Base-by-base conservation (phyloP, 2,113 vertebrate genomes). In the Sander lucioperca region DNA sequence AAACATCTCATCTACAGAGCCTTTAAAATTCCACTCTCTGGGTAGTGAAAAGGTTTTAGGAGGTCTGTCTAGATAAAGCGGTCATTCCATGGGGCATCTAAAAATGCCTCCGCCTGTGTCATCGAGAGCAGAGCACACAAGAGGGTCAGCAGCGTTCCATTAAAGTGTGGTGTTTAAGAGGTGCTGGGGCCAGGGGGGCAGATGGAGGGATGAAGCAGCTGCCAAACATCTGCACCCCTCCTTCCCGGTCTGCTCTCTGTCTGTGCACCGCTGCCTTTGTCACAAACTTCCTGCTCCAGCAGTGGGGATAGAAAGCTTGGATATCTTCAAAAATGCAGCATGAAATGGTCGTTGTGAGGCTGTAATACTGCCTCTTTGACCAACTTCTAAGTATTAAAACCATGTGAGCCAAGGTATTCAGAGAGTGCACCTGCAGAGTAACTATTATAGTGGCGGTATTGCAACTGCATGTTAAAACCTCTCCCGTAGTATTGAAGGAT, bases 161-260 rank as follows among this genome's bases (percentile, higher is more conserved):
- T 94, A 93, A 93, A 94, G 85, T 77, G 84, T 89, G 86, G 93
- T 93, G 92, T 94, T 95, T 94, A 95, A 94, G 91, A 95, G 91
- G 90, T 95, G 91, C 88, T 88, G 90, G 92, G 89, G 89, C 88
- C 72, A 86, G 87, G 69, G 90, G 87, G 91, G 90, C 80, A 89
- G 90, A 88, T 86, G 80, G 90, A 85, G 80, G 81, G 80, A 85
- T 74, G 74, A 68, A 85, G 90, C 92, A 92, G 93, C 92, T 94
- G 94, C 89, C 85, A 88, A 90, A 94, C 92, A 94, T 94, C 86
- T 94, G 93, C 88, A 88, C 63, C 86, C 77, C 54, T 89, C 82
- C 86, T 86, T 88, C 45, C n/a, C 59, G 63, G 78, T 85, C 85
- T 84, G 80, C 45, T 76, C 80, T 87, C 69, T 75, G 81, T 86